Evolutionary conservation across 2,797 vertebrate genomes (phyloP).

Genomic region (Halcyon chelicuti): DNA sequence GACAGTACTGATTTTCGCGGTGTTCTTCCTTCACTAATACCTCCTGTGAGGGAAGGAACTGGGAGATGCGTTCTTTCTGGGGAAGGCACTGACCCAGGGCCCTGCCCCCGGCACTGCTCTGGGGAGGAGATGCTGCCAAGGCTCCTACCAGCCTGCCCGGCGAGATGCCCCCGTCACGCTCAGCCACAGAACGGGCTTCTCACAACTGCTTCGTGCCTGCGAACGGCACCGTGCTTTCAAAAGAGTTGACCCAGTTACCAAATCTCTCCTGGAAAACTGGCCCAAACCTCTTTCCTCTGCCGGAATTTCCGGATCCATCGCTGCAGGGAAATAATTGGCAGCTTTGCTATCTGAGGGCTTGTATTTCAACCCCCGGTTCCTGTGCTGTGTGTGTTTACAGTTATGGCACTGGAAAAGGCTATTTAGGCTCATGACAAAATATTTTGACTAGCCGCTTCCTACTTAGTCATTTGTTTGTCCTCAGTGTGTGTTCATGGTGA

Average conservation of each 20-base stretch:
- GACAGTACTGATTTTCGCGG: background rate
- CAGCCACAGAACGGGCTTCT: background rate
- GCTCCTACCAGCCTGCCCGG: background rate
- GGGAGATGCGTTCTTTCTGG: background rate
- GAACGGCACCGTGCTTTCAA: background rate
- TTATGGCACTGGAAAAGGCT: background rate
- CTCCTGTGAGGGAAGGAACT: background rate
- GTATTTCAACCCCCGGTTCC: background rate
- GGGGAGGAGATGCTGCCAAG: background rate
- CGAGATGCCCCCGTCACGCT: background rate
- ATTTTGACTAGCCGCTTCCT: slow-evolving; percentile 36
- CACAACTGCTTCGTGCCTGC: background rate
- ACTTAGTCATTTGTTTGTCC: slow-evolving; percentile 34
- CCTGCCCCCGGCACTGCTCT: background rate
- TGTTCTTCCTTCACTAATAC: background rate
- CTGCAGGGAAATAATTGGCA: background rate
- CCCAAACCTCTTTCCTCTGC: background rate
- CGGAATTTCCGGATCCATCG: background rate
- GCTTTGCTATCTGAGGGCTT: background rate
- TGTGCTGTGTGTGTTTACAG: background rate
- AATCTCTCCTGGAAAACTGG: background rate
- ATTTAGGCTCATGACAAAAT: slow-evolving; percentile 28
- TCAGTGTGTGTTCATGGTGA: slow-evolving; percentile 9
- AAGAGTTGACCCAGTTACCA: background rate
- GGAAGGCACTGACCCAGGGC: background rate